These are phyloP conservation scores for Ceratina japonica DNA, from an alignment of 1,140 invertebrate species.

Conservation along the genomic window DNA sequence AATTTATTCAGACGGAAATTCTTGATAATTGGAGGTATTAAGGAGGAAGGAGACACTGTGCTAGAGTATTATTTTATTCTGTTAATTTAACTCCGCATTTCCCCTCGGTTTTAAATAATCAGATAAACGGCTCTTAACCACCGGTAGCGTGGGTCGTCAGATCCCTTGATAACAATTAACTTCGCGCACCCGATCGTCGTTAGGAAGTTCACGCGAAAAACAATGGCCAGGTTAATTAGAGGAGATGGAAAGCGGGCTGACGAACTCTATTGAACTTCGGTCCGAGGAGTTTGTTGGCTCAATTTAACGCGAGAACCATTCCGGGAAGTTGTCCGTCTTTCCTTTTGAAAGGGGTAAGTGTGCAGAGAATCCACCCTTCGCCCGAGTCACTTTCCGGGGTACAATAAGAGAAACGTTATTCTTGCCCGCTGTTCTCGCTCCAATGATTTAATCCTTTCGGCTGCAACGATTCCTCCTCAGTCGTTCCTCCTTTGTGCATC, in stretches of 20 bases:
- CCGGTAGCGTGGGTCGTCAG: not conserved
- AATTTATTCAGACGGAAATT: too few relatives aligned
- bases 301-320: slow-evolving; percentile 23
- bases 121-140: not conserved
- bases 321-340: slow-evolving; percentile 17
- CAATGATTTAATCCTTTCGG: slow-evolving; percentile 21
- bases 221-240: slow-evolving; percentile 22
- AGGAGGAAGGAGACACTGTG: too few relatives aligned
- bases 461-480: not conserved
- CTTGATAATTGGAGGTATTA: too few relatives aligned
- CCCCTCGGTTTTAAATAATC: too few relatives aligned
- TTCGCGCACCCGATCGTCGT: not conserved
- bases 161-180: not conserved
- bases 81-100: too few relatives aligned
- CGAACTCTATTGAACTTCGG: slow-evolving; percentile 33
- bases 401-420: slow-evolving; percentile 25
- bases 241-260: slow-evolving; percentile 5
- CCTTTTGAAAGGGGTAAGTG: slow-evolving; percentile 10
- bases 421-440: not conserved
- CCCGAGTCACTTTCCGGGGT: not conserved
- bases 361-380: not conserved
- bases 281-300: slow-evolving; percentile 21
- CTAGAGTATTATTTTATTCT: too few relatives aligned
- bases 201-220: slow-evolving; percentile 1
- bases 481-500: not conserved